Base-by-base conservation (phyloP, 2,797 vertebrate species). In the Phrynocephalus guinanensis region DNA sequence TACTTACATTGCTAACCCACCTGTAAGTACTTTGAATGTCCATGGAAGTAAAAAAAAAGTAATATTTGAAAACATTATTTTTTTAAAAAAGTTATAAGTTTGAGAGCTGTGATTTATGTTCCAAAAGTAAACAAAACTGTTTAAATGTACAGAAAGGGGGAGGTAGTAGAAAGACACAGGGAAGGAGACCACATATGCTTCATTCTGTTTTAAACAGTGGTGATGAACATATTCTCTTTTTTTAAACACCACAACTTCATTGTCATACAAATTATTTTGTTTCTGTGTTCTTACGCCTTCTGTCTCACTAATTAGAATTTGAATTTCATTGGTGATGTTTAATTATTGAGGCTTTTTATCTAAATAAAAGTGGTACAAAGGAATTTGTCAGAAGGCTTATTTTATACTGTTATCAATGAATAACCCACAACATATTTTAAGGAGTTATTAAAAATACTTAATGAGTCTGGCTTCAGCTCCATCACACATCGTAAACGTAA, bases 291-390 rank as follows among this genome's bases (percentile, higher is more conserved):
- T 86, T 89, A 60, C 89, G 88, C 89, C 89, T 48, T 0, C 75
- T 84, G 67, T 26, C 82, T 85, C 91, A 67, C 89, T 91, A 94
- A 94, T 91, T 88, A 82, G 94, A 92, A 95, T 93, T 75, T 92
- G 89, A 90, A 92, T 93, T 94, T 79, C 83, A 85, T 44, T 88
- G 90, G 88, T 82, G 92, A 94, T 94, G 92, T 94, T 96, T 95
- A 96, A 96, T 96, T 96, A 96, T 50, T 92, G 91, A 95, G 95
- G 89, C 33, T 95, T 93, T 95, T 95, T 96, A 96, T 95, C 93
- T 93, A 93, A 94, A 93, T 90, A 95, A 92, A 94, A 94, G 88
- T 26, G 86, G 89, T 88, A 91, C 87, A 90, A 90, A 91, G 86
- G 89, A 96, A 94, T 95, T 94, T 96, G 91, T 95, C 94, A 95